phyloP scores from a whole-genome alignment of 2,888 invertebrate genomes.

The Lydus trimaculatus region DNA sequence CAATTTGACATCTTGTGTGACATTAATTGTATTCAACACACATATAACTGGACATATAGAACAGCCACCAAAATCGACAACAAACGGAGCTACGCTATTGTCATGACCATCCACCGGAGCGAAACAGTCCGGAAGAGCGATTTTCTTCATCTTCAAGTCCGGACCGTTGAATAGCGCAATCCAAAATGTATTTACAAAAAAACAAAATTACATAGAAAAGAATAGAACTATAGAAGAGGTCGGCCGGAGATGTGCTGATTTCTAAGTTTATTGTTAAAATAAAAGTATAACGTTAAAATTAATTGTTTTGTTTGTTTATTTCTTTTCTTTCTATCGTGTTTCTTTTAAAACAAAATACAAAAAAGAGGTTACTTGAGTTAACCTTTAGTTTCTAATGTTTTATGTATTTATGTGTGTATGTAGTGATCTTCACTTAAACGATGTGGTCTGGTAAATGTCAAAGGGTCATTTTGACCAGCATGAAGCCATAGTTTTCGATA shows the following conservation, averaged over 20 bases:
- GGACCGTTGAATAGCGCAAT: conserved; percentile 20
- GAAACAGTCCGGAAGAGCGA: conserved; percentile 54
- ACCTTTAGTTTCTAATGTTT: conserved; percentile 6
- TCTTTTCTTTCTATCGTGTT: too few species aligned
- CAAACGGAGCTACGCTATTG: conserved; percentile 48
- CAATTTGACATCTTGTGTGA: neutral
- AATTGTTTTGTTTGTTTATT: neutral
- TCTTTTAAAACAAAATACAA: neutral
- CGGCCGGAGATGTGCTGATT: conserved; percentile 13
- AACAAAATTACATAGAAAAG: neutral
- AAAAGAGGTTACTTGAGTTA: neutral
- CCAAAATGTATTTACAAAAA: neutral
- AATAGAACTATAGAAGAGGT: neutral
- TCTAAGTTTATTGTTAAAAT: neutral
- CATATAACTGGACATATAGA: conserved; percentile 45
- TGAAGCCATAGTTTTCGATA: conserved; percentile 44
- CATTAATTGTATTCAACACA: conserved; percentile 24
- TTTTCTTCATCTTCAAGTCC: conserved; percentile 38
- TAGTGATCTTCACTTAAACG: conserved; percentile 11
- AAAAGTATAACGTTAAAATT: neutral
- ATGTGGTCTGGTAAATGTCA: conserved; percentile 48
- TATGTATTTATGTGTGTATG: neutral
- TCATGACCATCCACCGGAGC: conserved; percentile 45
- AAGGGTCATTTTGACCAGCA: conserved; percentile 48
- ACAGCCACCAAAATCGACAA: conserved; percentile 35